Evolutionary conservation across 2,888 invertebrate genomes (phyloP).

Genomic region (Anticlea derivata): DNA sequence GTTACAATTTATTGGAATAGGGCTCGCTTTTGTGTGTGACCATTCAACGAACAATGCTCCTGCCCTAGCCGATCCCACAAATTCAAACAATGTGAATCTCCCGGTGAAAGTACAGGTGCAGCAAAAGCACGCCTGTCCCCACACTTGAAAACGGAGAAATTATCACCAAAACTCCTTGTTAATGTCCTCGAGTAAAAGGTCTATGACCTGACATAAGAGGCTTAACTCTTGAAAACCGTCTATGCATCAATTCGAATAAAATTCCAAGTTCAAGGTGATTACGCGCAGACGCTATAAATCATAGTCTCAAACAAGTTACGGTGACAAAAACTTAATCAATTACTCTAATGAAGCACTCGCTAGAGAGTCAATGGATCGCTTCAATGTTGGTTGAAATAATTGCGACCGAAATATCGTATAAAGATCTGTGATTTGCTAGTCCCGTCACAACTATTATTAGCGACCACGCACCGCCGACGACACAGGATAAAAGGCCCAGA

Average conservation of each 20-base stretch:
- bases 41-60: constrained; percentile 57
- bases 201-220: constrained; percentile 46
- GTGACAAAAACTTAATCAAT: constrained; percentile 40
- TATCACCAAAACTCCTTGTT: constrained; percentile 20
- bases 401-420: constrained; percentile 33
- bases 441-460: constrained; percentile 65
- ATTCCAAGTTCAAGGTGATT: constrained; percentile 68
- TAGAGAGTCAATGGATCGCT: constrained; percentile 47
- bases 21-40: constrained; percentile 58
- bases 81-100: constrained; percentile 56
- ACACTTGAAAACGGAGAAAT: constrained; percentile 20
- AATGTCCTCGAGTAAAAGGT: constrained; percentile 44
- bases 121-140: constrained; percentile 22
- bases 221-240: constrained; percentile 50
- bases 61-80: constrained; percentile 61
- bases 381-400: constrained; percentile 35
- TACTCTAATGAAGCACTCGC: constrained; percentile 29
- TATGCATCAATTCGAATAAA: constrained; percentile 58
- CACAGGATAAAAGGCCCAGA: constrained; percentile 75
- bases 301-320: constrained; percentile 31
- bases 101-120: constrained; percentile 48
- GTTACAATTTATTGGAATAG: constrained; percentile 57
- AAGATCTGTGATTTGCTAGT: constrained; percentile 42
- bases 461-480: constrained; percentile 57
- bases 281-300: constrained; percentile 35